Conservation (phyloP, 1,140 invertebrate genomes). For the Bombus sylvicola region DNA sequence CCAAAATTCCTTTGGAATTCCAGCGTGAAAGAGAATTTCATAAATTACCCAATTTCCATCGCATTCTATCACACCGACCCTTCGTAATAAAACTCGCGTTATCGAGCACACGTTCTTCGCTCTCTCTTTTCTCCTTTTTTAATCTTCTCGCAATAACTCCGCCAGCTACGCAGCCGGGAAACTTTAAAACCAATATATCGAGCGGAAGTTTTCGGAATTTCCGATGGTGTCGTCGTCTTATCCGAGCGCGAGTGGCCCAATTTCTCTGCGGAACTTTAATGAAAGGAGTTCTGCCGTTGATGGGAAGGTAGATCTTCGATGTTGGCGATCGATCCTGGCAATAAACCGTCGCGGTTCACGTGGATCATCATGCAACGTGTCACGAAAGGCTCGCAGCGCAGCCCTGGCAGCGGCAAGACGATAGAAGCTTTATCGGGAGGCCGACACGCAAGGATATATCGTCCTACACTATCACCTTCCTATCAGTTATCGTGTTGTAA, state of each 20-base stretch:
- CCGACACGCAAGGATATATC: conserved; percentile 56
- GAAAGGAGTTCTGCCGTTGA: conserved; percentile 32
- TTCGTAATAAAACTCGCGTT: conserved; percentile 32
- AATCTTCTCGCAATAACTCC: conserved; percentile 20
- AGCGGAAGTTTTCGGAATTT: conserved; percentile 35
- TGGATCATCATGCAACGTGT: conserved; percentile 55
- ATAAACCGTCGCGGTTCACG: conserved; percentile 32
- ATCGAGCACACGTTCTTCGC: conserved; percentile 13
- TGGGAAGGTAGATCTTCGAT: conserved; percentile 19
- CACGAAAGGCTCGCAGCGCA: conserved; percentile 20
- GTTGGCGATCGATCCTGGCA: conserved; percentile 44
- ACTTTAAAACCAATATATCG: conserved; percentile 48
- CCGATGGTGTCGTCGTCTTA: conserved; percentile 27
- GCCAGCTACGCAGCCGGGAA: conserved; percentile 7
- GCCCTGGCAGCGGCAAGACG: conserved; percentile 62
- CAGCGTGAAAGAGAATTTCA: not conserved
- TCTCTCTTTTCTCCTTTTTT: not conserved
- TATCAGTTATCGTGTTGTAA: conserved; percentile 70
- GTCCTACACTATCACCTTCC: conserved; percentile 47
- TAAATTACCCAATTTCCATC: conserved; percentile 19
- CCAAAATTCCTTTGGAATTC: conserved; percentile 6
- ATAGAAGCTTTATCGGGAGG: conserved; percentile 59
- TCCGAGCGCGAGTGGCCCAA: conserved; percentile 21
- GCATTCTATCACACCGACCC: not conserved
- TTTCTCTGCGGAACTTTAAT: conserved; percentile 63